Percentiles rank a stretch among this genome's conserved stretches.
These are phyloP conservation scores for Drosophila phalerata DNA, from an alignment of 2,888 invertebrate genomes.

Conservation along the genomic window DNA sequence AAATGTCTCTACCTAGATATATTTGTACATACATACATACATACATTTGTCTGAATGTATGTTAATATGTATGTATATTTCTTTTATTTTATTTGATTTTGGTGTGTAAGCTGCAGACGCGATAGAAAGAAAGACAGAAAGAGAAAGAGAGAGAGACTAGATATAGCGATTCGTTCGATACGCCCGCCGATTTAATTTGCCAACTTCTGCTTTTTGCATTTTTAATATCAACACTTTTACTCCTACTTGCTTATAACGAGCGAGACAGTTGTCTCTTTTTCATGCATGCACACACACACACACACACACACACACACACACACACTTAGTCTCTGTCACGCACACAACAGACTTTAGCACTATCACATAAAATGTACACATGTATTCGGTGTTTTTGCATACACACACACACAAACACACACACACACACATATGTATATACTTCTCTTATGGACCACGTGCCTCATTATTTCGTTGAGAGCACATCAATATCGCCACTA, in stretches of 20 bases:
- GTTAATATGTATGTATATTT: not conserved
- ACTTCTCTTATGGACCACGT: constrained; percentile 71
- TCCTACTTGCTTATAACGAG: constrained; percentile 55
- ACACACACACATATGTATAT: constrained; percentile 33
- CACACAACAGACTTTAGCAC: constrained; percentile 10
- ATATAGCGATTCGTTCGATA: constrained; percentile 34
- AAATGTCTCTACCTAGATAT: not conserved
- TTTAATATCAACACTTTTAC: constrained; percentile 77
- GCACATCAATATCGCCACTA: constrained; percentile 31
- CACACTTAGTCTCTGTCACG: constrained; percentile 2
- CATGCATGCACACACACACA: constrained; percentile 17
- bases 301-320: constrained; percentile 4
- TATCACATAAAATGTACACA: constrained; percentile 7
- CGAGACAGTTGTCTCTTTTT: constrained; percentile 76
- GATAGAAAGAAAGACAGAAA: constrained; percentile 20
- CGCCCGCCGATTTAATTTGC: constrained; percentile 69
- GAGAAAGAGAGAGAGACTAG: constrained; percentile 33
- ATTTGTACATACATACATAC: not conserved
- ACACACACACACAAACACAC: constrained; percentile 8
- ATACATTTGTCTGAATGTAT: not conserved
- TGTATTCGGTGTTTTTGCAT: constrained; percentile 26
- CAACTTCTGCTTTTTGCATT: constrained; percentile 68
- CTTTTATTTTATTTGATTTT: not conserved
- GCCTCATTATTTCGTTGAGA: constrained; percentile 66
- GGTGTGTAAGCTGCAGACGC: not conserved